Evolutionary conservation across 2,113 vertebrate genomes (phyloP).

Genomic region (Falco punctatus): DNA sequence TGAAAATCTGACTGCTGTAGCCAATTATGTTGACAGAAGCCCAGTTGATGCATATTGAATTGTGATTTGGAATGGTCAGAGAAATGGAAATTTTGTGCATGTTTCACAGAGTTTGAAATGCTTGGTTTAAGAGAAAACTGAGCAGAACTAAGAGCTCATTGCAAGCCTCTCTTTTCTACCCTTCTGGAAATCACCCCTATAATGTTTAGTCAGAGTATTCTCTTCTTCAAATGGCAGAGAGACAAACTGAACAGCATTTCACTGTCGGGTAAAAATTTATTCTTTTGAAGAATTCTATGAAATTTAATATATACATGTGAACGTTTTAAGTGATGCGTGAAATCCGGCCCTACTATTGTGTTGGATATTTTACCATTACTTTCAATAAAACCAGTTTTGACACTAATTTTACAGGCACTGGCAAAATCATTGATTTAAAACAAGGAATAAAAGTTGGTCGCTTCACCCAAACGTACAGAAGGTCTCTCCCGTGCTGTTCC

Average conservation of each 20-base stretch:
- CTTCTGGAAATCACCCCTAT: background rate
- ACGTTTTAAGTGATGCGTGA: background rate
- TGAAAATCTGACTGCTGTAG: slow-evolving; percentile 5
- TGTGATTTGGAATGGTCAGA: slow-evolving; percentile 15
- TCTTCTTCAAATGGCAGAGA: background rate
- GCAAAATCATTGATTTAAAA: background rate
- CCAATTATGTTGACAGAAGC: slow-evolving; percentile 27
- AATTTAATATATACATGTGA: background rate
- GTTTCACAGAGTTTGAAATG: background rate
- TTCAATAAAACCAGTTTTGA: background rate
- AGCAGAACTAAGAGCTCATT: background rate
- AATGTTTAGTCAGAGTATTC: background rate
- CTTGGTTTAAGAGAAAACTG: background rate
- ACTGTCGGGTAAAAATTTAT: background rate
- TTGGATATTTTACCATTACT: background rate
- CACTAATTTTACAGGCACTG: background rate
- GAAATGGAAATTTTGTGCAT: background rate
- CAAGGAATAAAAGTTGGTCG: background rate
- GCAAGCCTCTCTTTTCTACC: background rate
- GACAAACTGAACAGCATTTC: background rate
- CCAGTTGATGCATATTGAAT: background rate
- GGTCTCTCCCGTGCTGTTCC: background rate
- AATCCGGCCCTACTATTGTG: background rate
- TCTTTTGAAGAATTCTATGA: background rate
- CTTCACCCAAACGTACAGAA: background rate